These are phyloP conservation scores for Furcula furcula DNA, from an alignment of 2,888 invertebrate species.

Conservation along the genomic window DNA sequence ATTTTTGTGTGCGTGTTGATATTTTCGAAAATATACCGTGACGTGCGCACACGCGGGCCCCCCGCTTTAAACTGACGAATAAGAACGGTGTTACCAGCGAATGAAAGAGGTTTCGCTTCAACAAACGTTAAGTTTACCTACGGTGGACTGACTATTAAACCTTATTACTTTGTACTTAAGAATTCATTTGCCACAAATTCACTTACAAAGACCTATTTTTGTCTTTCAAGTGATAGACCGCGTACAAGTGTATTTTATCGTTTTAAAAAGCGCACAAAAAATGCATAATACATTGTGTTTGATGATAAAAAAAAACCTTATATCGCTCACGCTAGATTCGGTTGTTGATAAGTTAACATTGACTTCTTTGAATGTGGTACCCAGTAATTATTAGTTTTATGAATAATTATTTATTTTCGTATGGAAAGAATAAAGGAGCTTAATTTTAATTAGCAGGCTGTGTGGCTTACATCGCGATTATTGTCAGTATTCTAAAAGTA, in stretches of 20 bases:
- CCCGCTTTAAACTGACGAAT: conserved; percentile 44
- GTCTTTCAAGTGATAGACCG: conserved; percentile 47
- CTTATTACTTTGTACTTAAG: too few species aligned
- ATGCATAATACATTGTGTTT: conserved; percentile 37
- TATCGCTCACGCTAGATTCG: conserved; percentile 40
- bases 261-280: conserved; percentile 44
- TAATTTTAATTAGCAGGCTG: too few species aligned
- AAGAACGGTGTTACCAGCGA: conserved; percentile 45
- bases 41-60: conserved; percentile 39
- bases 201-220: too few species aligned
- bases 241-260: conserved; percentile 51
- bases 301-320: conserved; percentile 29
- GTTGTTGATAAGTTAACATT: conserved; percentile 32
- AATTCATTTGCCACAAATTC: too few species aligned
- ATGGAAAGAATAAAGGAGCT: too few species aligned
- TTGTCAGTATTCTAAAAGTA: too few species aligned
- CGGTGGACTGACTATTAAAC: conserved; percentile 2
- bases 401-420: too few species aligned
- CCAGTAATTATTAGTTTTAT: too few species aligned
- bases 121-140: conserved; percentile 7
- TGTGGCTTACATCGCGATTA: too few species aligned
- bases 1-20: conserved; percentile 27
- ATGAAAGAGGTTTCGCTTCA: conserved; percentile 41
- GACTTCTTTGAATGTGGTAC: too few species aligned
- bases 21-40: conserved; percentile 5